Base-by-base conservation (phyloP, 2,888 invertebrate species). In the Nomada flava region DNA sequence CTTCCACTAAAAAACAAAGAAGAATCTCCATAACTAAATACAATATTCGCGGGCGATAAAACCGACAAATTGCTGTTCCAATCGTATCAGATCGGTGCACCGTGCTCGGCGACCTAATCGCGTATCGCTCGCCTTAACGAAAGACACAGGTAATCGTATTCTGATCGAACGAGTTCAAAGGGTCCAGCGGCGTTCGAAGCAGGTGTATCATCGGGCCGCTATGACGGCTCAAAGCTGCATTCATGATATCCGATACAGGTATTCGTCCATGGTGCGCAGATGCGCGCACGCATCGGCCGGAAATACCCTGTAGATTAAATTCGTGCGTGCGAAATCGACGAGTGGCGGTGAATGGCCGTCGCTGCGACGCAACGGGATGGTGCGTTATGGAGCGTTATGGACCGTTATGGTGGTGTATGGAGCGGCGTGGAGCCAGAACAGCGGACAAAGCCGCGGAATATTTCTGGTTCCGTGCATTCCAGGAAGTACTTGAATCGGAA, bases 281-380 rank as follows among this genome's bases (percentile, higher is more conserved):
- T 73, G 52, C 59, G 62, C 67, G 62, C 64, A 63, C 52, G 67
- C 62, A 65, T 52, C 65, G 70, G 55, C 78, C 78, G 88, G 88
- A 85, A 86, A 88, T 88, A 86, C 88, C 65, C 79, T 63, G 81
- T 64, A 73, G 81, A 89, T 88, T 86, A 86, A 89, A 90, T 88
- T 88, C 72, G 83, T 84, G 83, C 83, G 69, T 76, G 83, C 73
- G 71, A 81, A 79, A 87, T 82, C 78, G 79, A 20, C 60, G 76
- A 72, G 76, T 20, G 57, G 26, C 26, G 42, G 42, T n/a, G 74
- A 67, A 67, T 52, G 42, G 20, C 3, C 42, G n/a, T 13, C 9
- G 18, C 13, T 10, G 52, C 36, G 52, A 20, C 36, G 36, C 23
- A 10, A 55, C 20, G 2, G 36, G 29, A 11, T n/a, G 15, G 13